Conservation (phyloP, 2,888 invertebrate genomes). For the Mantis religiosa region DNA sequence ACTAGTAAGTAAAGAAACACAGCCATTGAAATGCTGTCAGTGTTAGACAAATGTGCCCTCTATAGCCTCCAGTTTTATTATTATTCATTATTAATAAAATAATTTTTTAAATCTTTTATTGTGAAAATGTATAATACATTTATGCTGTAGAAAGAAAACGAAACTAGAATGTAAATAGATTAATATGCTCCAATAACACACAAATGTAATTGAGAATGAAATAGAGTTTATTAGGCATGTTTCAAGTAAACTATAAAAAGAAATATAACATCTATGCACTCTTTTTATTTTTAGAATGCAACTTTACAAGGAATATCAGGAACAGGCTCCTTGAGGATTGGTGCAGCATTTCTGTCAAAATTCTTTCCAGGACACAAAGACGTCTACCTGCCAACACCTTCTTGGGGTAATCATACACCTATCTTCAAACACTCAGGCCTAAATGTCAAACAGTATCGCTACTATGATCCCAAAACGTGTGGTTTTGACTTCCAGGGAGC, state of each 20-base stretch:
- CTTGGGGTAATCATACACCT: slow-evolving; percentile 98
- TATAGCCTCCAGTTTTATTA: too few relatives aligned
- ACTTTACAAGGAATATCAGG: slow-evolving; percentile 88
- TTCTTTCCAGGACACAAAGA: slow-evolving; percentile 78
- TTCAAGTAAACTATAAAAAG: too few relatives aligned
- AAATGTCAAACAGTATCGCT: slow-evolving; percentile 83
- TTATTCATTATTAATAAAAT: too few relatives aligned
- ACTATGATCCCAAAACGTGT: slow-evolving; percentile 89
- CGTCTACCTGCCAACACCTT: slow-evolving; percentile 84
- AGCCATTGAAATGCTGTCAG: too few relatives aligned
- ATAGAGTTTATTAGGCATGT: too few relatives aligned
- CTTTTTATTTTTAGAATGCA: slow-evolving; percentile 51
- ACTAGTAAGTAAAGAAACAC: slow-evolving; percentile 55
- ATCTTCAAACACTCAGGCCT: slow-evolving; percentile 87
- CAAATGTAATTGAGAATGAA: too few relatives aligned
- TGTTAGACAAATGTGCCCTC: too few relatives aligned
- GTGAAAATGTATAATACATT: too few relatives aligned
- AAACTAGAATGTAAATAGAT: too few relatives aligned
- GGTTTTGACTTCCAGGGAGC: slow-evolving; percentile 90
- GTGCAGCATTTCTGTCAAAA: slow-evolving; percentile 78
- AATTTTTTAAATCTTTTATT: too few relatives aligned
- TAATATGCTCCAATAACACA: too few relatives aligned
- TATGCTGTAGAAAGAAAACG: too few relatives aligned
- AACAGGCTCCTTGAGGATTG: slow-evolving; percentile 93
- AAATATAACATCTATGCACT: background rate